Evolutionary conservation across 92 coral and sea anemone species (phyloP).

Genomic region (Muricea muricata): DNA sequence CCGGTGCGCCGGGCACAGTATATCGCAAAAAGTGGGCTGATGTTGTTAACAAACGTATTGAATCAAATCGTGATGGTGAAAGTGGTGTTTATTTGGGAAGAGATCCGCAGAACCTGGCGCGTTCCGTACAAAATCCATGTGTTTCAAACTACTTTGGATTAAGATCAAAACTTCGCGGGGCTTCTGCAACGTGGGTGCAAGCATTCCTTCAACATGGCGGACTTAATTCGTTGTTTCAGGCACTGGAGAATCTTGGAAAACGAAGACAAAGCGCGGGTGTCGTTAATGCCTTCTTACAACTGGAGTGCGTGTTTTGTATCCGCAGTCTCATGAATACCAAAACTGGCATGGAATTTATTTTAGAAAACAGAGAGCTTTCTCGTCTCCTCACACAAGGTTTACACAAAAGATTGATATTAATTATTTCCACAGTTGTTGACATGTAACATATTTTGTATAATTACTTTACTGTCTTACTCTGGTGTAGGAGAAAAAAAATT

Average conservation of each 20-base stretch:
- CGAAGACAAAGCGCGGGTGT: conserved; percentile 16
- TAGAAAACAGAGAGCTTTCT: conserved; percentile 30
- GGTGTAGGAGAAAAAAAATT: neutral
- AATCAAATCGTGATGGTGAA: neutral
- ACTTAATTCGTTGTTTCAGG: conserved; percentile 33
- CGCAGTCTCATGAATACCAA: conserved; percentile 48
- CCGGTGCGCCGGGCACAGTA: neutral
- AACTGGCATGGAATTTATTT: conserved; percentile 41
- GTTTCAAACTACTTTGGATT: conserved; percentile 40
- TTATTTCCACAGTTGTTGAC: conserved; percentile 1
- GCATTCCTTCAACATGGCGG: conserved; percentile 47
- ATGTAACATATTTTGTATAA: neutral
- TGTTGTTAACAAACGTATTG: neutral
- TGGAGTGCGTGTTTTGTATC: conserved; percentile 46
- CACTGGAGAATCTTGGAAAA: conserved; percentile 31
- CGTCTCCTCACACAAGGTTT: conserved; percentile 58
- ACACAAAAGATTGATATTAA: neutral
- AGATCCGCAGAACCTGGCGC: conserved; percentile 27
- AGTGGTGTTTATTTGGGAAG: neutral
- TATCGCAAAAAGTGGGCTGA: neutral
- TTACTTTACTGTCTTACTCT: neutral
- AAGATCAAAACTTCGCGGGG: conserved; percentile 28
- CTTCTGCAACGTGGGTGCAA: conserved; percentile 39
- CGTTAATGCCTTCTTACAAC: conserved; percentile 33
- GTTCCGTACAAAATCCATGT: conserved; percentile 33